Evolutionary conservation across 2,888 invertebrate genomes (phyloP).

Genomic region (Drosophila fungiperda): DNA sequence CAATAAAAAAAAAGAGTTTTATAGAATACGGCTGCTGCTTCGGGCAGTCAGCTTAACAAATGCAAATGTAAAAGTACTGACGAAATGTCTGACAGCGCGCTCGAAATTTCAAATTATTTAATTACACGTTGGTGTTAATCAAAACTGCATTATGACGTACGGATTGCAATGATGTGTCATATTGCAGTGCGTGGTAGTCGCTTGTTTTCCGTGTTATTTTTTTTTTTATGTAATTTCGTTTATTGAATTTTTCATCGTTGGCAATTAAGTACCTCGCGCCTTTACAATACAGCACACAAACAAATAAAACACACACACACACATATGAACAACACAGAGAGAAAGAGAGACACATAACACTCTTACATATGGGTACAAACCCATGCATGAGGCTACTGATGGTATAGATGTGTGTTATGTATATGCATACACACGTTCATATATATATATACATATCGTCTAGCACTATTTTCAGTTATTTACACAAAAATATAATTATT

Average conservation of each 20-base stretch:
- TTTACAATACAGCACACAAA: slow-evolving; percentile 65
- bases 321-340: slow-evolving; percentile 16
- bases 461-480: slow-evolving; percentile 75
- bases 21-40: slow-evolving; percentile 47
- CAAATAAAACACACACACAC: slow-evolving; percentile 39
- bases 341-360: slow-evolving; percentile 16
- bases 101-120: slow-evolving; percentile 49
- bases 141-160: slow-evolving; percentile 1
- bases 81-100: slow-evolving; percentile 51
- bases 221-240: slow-evolving; percentile 65
- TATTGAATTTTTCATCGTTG: slow-evolving; percentile 67
- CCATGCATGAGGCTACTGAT: slow-evolving; percentile 35
- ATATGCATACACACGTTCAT: slow-evolving; percentile 5
- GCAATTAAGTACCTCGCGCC: slow-evolving; percentile 70
- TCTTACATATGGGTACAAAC: slow-evolving; percentile 28
- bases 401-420: slow-evolving; percentile 46
- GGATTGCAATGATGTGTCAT: slow-evolving; percentile 2
- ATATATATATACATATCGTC: slow-evolving; percentile 29
- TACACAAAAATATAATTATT: slow-evolving; percentile 60
- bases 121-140: slow-evolving; percentile 18
- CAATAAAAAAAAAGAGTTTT: slow-evolving; percentile 67
- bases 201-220: slow-evolving; percentile 43
- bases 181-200: slow-evolving; percentile 27
- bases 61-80: slow-evolving; percentile 64
- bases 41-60: slow-evolving; percentile 33